Evolutionary conservation across 2,888 invertebrate species (phyloP), one percentile per base, ranked within the genome.

Genomic region (Gymnocheta viridis): DNA sequence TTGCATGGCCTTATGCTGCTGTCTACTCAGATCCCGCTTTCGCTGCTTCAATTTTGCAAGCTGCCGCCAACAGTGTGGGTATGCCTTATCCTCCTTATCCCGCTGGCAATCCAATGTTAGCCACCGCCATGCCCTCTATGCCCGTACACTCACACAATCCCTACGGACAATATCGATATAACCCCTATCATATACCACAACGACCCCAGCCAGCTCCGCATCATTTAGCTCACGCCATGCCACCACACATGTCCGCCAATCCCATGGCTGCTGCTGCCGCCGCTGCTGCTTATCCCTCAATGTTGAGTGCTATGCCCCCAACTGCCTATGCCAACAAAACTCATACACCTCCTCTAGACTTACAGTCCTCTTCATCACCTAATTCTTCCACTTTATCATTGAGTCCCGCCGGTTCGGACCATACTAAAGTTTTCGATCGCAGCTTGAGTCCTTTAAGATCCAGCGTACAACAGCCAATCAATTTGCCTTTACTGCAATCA

Each of bases 1-100:
- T 98, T 87, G 96, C 97, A 0, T 99, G 99, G 98, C 98, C 98
- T 0, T 98, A 98, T 92, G 96, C 97, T 0, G 96, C 97, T 0
- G 97, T 98, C 77, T 98, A 98, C 92, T 96, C 97, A 32, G 98
- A 99, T 89, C 98, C 98, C 0, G 96, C 97, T 0, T 95, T 99
- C 88, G 98, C 98, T 5, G 98, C 98, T 2, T 96, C 98, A 41
- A 94, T 98, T 9, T 94, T 98, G 1, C 98, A 98, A 89, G 98
- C 98, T 0, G 97, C 97, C 0, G 96, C 96, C 7, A 95, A 95
- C 3, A 94, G 95, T 10, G 95, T 95, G 10, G 94, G 94, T 64
- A 92, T 95, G 76, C 94, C 95, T 3, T 94, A 94, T 90, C 93
- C 93, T 0, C 76, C 82, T 27, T 94, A 94, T 85, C 93, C 94